phyloP scores from a whole-genome alignment of 2,797 vertebrate genomes.

The Yasuhikotakia modesta region DNA sequence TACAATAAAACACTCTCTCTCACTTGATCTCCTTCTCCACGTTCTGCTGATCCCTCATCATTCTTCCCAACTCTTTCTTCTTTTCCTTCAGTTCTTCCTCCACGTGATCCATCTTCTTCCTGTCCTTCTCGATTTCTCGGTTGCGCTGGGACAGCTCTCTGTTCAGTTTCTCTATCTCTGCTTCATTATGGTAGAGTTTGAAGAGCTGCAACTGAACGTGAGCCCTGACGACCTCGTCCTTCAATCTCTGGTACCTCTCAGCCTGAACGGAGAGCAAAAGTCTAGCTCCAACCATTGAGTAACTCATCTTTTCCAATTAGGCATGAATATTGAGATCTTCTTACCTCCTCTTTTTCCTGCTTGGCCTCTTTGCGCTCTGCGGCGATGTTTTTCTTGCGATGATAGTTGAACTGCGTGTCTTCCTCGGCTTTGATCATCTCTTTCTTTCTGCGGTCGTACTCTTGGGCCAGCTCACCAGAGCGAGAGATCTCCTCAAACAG shows the following conservation, averaged over 20 bases:
- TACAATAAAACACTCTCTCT: constrained; percentile 55
- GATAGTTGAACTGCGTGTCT: constrained; percentile 97
- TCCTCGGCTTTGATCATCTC: constrained; percentile 99
- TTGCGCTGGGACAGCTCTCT: constrained; percentile 88
- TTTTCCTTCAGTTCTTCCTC: constrained; percentile 96
- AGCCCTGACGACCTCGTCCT: constrained; percentile 92
- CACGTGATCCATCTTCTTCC: constrained; percentile 93
- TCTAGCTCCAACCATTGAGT: background rate
- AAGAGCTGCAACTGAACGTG: constrained; percentile 96
- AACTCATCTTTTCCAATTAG: background rate
- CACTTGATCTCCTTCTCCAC: constrained; percentile 99
- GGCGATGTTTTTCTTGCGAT: constrained; percentile 97
- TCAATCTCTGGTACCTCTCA: constrained; percentile 93
- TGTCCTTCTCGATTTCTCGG: constrained; percentile 95
- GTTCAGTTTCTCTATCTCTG: constrained; percentile 92
- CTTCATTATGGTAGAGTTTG: constrained; percentile 94
- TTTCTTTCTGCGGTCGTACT: constrained; percentile 88
- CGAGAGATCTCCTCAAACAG: constrained; percentile 96
- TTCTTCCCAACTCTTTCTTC: constrained; percentile 94
- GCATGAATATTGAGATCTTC: background rate
- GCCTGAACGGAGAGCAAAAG: constrained; percentile 72
- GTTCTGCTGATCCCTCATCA: constrained; percentile 96
- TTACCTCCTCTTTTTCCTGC: constrained; percentile 95
- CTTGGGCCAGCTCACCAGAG: constrained; percentile 79
- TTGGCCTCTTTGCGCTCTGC: constrained; percentile 97